These are phyloP conservation scores for Pterobdella sp. DNA, from an alignment of 2,888 invertebrate genomes.

Conservation along the genomic window DNA sequence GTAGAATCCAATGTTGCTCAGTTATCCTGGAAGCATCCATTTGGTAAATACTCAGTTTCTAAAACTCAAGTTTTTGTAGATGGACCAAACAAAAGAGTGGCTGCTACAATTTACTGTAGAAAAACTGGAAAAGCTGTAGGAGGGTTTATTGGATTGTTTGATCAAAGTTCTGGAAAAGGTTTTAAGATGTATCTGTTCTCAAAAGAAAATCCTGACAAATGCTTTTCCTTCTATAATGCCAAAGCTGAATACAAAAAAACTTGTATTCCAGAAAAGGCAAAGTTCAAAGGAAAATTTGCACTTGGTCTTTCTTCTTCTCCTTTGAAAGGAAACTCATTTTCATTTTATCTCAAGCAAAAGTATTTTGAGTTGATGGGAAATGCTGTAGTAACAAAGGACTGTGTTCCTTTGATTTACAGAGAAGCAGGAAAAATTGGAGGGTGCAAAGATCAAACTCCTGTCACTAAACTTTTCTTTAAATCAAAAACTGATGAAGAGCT, in stretches of 20 bases:
- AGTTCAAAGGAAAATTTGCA: conserved; percentile 7
- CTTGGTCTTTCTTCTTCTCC: background rate
- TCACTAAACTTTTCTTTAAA: background rate
- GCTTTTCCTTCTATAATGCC: conserved; percentile 13
- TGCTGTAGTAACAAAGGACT: conserved; percentile 13
- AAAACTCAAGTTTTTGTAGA: conserved; percentile 16
- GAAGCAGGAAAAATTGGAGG: conserved; percentile 4
- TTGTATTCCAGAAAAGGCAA: conserved; percentile 20
- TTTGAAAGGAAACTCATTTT: background rate
- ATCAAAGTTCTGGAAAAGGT: conserved; percentile 10
- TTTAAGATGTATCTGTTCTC: conserved; percentile 15
- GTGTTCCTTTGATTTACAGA: conserved; percentile 17
- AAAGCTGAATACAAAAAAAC: conserved; percentile 9
- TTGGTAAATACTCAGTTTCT: background rate
- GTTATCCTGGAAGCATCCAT: background rate
- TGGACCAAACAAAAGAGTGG: conserved; percentile 18
- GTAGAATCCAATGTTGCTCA: background rate
- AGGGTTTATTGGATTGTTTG: conserved; percentile 8
- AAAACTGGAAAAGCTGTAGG: background rate
- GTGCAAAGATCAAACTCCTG: background rate
- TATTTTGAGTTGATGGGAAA: background rate
- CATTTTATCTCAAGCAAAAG: background rate
- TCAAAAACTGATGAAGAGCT: background rate
- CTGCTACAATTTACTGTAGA: background rate
- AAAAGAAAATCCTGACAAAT: background rate